Base-by-base conservation (phyloP, 2,113 vertebrate species). In the Paraplagusia blochii region DNA sequence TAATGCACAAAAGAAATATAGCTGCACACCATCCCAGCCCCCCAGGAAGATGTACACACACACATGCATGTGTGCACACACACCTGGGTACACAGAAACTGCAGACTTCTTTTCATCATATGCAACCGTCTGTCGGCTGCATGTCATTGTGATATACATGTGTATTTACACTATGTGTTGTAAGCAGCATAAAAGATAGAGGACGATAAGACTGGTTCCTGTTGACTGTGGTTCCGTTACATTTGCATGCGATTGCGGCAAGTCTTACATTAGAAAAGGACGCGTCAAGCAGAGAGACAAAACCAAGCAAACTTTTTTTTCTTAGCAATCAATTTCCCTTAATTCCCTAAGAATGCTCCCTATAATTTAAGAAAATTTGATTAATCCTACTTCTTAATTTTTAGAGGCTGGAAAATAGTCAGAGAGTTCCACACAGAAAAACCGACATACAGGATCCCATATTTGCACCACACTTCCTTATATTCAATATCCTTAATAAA, bases 1-100 rank as follows among this genome's bases (percentile, higher is more conserved):
- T 4, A 76, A 59, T 44, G 63, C 38, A 74, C 73, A 74, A 77
- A 29, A 76, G 61, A 54, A 17, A 71, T 76, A 52, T 36, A 61
- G 34, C 46, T 29, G 22, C 22, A 34, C 53, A 42, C 45, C 48
- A 49, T 51, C 44, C 40, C 52, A 43, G n/a, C 44, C 77, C 42
- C 50, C 53, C 35, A 44, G 33, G 58, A 50, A 66, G 43, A 68
- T 3, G 3, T 17, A 63, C 36, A 53, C 17, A 44, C 13, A 18
- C 6, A 38, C 17, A 29, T 29, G 22, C 22, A 29, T 29, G 22
- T 29, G 22, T 6, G 6, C 22, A 29, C 2, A 29, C 22, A 29
- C 22, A 29, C 22, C 22, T 29, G 22, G 6, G 22, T 29, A 29
- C 22, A 29, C 22, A 29, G 3, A 29, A 6, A 29, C 22, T 29